Evolutionary conservation across 2,113 vertebrate species (phyloP).

Genomic region (Macaca nemestrina): DNA sequence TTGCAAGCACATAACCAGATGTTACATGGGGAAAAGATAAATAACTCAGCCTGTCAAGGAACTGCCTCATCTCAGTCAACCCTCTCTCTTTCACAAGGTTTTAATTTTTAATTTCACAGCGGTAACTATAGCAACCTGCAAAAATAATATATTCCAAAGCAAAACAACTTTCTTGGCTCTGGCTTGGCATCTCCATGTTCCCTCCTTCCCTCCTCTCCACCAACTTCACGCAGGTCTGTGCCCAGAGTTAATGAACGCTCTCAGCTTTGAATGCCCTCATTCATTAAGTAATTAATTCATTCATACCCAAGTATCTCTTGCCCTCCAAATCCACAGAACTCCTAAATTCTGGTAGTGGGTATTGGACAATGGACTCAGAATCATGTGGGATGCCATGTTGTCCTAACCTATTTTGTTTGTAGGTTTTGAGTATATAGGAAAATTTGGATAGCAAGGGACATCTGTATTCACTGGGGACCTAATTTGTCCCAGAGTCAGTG

Average conservation of each 20-base stretch:
- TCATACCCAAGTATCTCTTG: neutral
- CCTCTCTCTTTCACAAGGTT: conserved; percentile 83
- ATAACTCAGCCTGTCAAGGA: conserved; percentile 77
- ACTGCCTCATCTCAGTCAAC: conserved; percentile 83
- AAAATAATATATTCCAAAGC: conserved; percentile 83
- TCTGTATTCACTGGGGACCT: neutral
- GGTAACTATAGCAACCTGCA: conserved; percentile 86
- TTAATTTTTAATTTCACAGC: conserved; percentile 86
- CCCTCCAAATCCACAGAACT: neutral
- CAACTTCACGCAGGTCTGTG: conserved; percentile 62
- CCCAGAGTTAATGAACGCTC: conserved; percentile 19
- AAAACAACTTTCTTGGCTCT: conserved; percentile 80
- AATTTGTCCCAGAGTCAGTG: neutral
- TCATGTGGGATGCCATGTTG: accelerated
- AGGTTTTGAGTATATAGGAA: neutral
- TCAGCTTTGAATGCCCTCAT: conserved; percentile 37
- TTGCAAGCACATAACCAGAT: conserved; percentile 79
- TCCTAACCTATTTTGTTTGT: neutral
- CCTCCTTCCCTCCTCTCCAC: conserved; percentile 55
- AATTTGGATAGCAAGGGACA: neutral
- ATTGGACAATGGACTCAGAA: neutral
- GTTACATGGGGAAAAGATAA: conserved; percentile 76
- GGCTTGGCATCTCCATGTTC: conserved; percentile 71
- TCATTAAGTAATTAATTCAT: conserved; percentile 46
- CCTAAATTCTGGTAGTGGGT: no score